These are phyloP conservation scores for Trissolcus japonicus DNA, from an alignment of 2,888 invertebrate species.

Conservation along the genomic window DNA sequence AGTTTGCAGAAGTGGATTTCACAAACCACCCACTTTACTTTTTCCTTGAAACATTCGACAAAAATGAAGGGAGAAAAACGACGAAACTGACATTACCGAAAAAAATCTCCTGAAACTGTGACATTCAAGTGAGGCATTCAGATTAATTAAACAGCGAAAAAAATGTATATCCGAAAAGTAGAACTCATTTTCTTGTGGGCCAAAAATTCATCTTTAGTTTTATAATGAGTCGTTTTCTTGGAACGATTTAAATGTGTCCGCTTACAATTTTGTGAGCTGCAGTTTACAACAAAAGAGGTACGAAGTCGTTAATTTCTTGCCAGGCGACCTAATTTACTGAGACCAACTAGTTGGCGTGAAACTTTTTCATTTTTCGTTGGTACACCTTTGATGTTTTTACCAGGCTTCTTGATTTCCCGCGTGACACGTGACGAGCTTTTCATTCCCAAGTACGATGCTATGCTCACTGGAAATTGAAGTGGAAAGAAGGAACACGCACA, in stretches of 20 bases:
- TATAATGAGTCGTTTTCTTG: constrained; percentile 8
- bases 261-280: constrained; percentile 28
- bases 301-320: constrained; percentile 56
- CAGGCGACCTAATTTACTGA: constrained; percentile 53
- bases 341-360: constrained; percentile 37
- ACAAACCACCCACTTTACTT: constrained; percentile 7
- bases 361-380: constrained; percentile 46
- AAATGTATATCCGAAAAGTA: no score
- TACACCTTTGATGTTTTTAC: constrained; percentile 48
- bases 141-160: no score
- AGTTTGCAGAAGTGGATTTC: constrained; percentile 12
- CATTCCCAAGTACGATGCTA: constrained; percentile 29
- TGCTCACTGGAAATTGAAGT: constrained; percentile 47
- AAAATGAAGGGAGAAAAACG: constrained; percentile 9
- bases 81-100: background rate
- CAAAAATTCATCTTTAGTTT: no score
- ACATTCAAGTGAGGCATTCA: no score
- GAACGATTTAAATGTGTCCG: constrained; percentile 26
- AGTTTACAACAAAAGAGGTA: constrained; percentile 41
- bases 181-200: no score
- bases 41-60: constrained; percentile 15
- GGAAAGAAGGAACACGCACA: constrained; percentile 31
- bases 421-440: constrained; percentile 55
- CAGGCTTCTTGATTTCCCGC: constrained; percentile 51
- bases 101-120: no score